Conservation (phyloP, 2,113 vertebrate species). For the Galbula dea region DNA sequence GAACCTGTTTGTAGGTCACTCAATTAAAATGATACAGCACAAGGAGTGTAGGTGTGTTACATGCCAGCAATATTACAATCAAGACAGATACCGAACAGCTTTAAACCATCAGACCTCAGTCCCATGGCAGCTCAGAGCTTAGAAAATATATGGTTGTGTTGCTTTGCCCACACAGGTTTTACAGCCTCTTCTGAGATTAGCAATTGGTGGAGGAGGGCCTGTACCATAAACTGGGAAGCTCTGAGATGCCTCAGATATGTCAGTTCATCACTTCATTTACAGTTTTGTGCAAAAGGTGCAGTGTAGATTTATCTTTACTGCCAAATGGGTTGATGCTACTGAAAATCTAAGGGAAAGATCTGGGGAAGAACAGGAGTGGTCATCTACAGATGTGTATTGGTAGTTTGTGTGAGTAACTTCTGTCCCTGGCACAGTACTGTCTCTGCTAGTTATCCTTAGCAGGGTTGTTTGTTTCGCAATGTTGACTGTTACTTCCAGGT, state of each 20-base stretch:
- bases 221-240: background rate
- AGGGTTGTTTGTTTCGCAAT: fast-evolving
- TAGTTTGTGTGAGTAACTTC: background rate
- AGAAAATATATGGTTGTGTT: background rate
- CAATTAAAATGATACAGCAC: background rate
- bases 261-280: background rate
- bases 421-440: background rate
- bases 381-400: background rate
- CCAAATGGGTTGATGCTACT: background rate
- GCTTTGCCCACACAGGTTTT: background rate
- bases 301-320: background rate
- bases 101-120: background rate
- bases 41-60: background rate
- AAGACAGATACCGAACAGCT: background rate
- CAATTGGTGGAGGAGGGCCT: background rate
- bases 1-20: background rate
- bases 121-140: background rate
- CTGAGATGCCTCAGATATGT: background rate
- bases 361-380: background rate
- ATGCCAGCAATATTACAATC: background rate
- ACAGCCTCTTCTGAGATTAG: background rate
- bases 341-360: background rate
- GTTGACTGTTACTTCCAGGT: background rate
- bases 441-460: background rate
- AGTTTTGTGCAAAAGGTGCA: background rate